phyloP scores from a whole-genome alignment of 2,888 invertebrate genomes.

The Asteroscopus sphinx region DNA sequence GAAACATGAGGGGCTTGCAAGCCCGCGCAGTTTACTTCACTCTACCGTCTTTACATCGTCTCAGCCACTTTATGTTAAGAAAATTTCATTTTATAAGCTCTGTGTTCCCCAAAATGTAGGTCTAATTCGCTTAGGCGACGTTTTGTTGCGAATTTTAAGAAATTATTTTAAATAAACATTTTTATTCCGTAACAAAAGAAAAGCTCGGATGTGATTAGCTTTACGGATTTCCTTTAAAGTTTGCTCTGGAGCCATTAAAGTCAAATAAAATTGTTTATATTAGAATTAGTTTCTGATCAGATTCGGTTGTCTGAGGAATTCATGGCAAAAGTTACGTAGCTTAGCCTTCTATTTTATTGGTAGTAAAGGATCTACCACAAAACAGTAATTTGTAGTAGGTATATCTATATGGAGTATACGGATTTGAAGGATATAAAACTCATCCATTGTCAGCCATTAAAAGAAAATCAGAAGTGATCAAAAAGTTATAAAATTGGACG shows the following conservation, averaged over 20 bases:
- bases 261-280: conserved; percentile 48
- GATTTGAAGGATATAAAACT: background rate
- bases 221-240: conserved; percentile 41
- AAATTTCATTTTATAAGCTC: conserved; percentile 82
- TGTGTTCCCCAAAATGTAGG: conserved; percentile 74
- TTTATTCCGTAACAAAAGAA: conserved; percentile 35
- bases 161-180: conserved; percentile 59
- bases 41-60: conserved; percentile 74
- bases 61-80: conserved; percentile 80
- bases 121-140: conserved; percentile 73
- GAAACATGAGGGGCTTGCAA: conserved; percentile 80
- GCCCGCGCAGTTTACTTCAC: conserved; percentile 72
- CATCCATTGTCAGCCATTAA: background rate
- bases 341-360: conserved; percentile 14
- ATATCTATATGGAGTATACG: background rate
- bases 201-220: conserved; percentile 52
- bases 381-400: background rate
- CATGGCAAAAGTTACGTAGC: conserved; percentile 23
- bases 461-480: background rate
- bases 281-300: conserved; percentile 51
- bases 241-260: conserved; percentile 41
- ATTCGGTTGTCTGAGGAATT: conserved; percentile 43
- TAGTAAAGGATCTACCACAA: conserved; percentile 5
- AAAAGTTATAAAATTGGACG: background rate
- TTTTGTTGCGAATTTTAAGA: conserved; percentile 62